Base-by-base conservation (phyloP, 23 tunicate species). In the Ascidia mentula region DNA sequence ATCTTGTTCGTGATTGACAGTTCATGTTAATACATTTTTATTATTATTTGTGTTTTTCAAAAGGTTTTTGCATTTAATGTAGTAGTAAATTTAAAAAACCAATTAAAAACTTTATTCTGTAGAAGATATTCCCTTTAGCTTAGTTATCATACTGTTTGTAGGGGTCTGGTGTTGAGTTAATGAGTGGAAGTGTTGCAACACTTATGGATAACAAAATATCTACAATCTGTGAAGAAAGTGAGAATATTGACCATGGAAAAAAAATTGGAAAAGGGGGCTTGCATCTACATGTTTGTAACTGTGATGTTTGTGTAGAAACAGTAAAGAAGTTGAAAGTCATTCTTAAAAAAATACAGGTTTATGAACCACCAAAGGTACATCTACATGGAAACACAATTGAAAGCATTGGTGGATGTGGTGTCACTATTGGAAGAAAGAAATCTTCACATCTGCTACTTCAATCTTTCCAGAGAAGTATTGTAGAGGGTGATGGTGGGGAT, bases 121-220 rank as follows among this genome's bases (percentile, higher is more conserved):
- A n/a, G n/a, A n/a, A n/a, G n/a, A n/a, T n/a, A n/a, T n/a, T n/a
- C n/a, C n/a, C n/a, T n/a, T n/a, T n/a, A n/a, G n/a, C n/a, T n/a
- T n/a, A n/a, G n/a, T n/a, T n/a, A n/a, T n/a, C n/a, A n/a, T n/a
- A n/a, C n/a, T n/a, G n/a, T 42, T 9, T 53, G 32, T 79, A 93
- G 98, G 89, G 89, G 32, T 40, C 92, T 26, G 98, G 82, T 8
- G 86, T 93, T 36, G 98, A 93, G 46, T 70, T 93, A 69, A 85
- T 85, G 90, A 81, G 87, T 5, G 98, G 98, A 20, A 34, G 93
- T 40, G 39, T 65, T 32, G 86, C 87, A 31, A 59, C 42, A 5
- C 72, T 93, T 12, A 87, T 88, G 60, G 80, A 88, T 79, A 93
- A 93, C 85, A 24, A 53, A 26, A 91, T 91, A 24, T 33, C 72